phyloP scores from a whole-genome alignment of 1,140 invertebrate species.

The Akabosia matsudoensis region DNA sequence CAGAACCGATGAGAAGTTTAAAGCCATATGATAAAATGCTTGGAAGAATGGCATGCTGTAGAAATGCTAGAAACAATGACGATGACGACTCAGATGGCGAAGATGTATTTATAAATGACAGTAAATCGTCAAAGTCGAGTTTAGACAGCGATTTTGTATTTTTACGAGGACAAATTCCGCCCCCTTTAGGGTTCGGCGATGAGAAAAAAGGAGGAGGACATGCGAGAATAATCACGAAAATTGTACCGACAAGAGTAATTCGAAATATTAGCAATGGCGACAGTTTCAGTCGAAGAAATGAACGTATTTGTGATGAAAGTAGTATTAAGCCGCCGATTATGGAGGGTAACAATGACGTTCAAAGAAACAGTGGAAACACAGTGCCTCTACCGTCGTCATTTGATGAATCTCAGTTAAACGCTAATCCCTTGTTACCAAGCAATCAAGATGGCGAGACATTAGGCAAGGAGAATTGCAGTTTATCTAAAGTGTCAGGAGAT shows the following conservation, averaged over 20 bases:
- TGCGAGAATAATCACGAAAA: neutral
- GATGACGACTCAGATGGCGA: neutral
- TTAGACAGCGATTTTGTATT: neutral
- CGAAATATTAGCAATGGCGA: neutral
- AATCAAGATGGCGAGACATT: too few relatives aligned
- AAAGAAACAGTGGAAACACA: too few relatives aligned
- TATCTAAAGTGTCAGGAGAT: too few relatives aligned
- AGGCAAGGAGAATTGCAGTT: too few relatives aligned
- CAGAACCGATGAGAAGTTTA: slow-evolving; percentile 55
- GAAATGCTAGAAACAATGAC: neutral
- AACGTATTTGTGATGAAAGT: neutral
- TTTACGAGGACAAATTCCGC: neutral
- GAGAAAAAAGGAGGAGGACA: neutral
- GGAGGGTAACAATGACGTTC: too few relatives aligned
- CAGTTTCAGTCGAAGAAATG: too few relatives aligned
- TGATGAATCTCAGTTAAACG: too few relatives aligned
- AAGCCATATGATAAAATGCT: slow-evolving; percentile 49
- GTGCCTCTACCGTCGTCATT: too few relatives aligned
- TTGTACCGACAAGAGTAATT: slow-evolving; percentile 15
- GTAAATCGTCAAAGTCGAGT: neutral
- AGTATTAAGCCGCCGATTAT: too few relatives aligned
- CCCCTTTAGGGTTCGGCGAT: neutral
- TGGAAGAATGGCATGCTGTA: slow-evolving; percentile 31
- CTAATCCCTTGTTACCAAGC: too few relatives aligned
- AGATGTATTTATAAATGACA: neutral